Conservation (phyloP, 2,888 invertebrate genomes). For the Coenonympha glycerion region DNA sequence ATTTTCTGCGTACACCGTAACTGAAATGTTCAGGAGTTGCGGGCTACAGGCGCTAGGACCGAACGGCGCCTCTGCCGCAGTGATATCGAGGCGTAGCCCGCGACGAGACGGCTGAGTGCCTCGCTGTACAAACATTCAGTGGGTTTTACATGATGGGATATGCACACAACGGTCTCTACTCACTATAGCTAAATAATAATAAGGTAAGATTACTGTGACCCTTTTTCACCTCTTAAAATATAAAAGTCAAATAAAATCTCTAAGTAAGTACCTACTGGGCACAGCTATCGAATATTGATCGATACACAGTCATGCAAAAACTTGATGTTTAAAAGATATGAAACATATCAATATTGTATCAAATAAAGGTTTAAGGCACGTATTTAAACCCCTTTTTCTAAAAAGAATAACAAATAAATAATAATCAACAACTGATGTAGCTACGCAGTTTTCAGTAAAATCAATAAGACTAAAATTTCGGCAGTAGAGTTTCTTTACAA, state of each 20-base stretch:
- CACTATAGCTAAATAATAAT: conserved; percentile 5
- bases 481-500: background rate
- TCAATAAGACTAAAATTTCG: background rate
- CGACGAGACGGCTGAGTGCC: conserved; percentile 13
- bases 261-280: background rate
- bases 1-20: conserved; percentile 15
- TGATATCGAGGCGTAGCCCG: conserved; percentile 22
- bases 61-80: conserved; percentile 16
- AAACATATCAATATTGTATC: background rate
- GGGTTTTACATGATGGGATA: conserved; percentile 21
- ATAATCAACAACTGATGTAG: too few relatives aligned
- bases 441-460: background rate
- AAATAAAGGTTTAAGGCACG: too few relatives aligned
- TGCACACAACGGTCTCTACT: conserved; percentile 4
- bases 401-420: too few relatives aligned
- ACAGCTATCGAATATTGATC: background rate
- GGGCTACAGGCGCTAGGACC: background rate
- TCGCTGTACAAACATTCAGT: conserved; percentile 7
- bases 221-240: background rate
- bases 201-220: conserved; percentile 3
- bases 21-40: conserved; percentile 8
- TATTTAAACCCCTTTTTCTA: too few relatives aligned
- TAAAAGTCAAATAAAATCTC: background rate
- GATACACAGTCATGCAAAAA: background rate
- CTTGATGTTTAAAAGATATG: background rate